Base-by-base conservation (phyloP, 2,797 vertebrate genomes). In the Lindbergichthys nudifrons region DNA sequence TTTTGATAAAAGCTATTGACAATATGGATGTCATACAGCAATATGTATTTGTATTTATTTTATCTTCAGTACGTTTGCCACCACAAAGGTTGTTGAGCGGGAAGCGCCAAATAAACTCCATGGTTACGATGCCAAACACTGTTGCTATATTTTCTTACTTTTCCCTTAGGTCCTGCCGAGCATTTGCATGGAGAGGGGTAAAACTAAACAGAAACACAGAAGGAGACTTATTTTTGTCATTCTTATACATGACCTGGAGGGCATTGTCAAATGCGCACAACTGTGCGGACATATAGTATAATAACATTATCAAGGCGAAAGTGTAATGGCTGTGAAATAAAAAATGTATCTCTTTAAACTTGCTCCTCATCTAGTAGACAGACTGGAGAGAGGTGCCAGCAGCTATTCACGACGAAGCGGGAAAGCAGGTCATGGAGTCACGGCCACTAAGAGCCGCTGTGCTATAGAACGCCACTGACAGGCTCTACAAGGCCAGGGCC, bases 371-470 rank as follows among this genome's bases (percentile, higher is more conserved):
- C 92, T 88, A 87, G 87, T 71, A 86, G 90, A 92, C 90, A 91
- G 87, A 85, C 86, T 83, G 80, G 82, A 88, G 91, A 92, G 85
- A 89, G 84, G 85, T 88, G 93, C 94, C 92, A 87, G 90, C 90
- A 93, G 91, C 91, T 89, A 94, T 92, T 92, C 92, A 92, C 80
- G 53, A 87, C 64, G 69, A 82, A 90, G 89, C 82, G 82, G 83
- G 85, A 93, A 94, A 93, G 88, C 90, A 85, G 94, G 94, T 94
- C 93, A 94, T 63, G 57, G 85, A 94, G 93, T 94, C 93, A 93
- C 58, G 91, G 91, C 91, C 91, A 88, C 91, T 94, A 93, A 93
- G 90, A 92, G 90, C 87, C 18, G 85, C 88, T 86, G 89, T 90
- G 92, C 88, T 92, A 91, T 89, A 90, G 87, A 93, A 85, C 70